These are phyloP conservation scores for Aphelocoma coerulescens DNA, from an alignment of 2,113 vertebrate species.

Conservation along the genomic window DNA sequence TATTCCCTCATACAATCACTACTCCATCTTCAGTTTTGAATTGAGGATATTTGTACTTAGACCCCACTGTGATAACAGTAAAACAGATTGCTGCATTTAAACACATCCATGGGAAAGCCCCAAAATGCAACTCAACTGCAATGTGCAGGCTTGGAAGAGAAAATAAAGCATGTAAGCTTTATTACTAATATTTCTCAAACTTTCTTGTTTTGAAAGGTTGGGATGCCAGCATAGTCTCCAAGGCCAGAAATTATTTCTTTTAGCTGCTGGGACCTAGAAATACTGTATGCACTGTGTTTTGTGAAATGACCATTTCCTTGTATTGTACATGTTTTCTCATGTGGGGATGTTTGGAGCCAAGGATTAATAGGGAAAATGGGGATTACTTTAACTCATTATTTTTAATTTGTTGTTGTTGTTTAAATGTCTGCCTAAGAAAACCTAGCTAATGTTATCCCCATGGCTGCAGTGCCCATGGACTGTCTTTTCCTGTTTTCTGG, in stretches of 20 bases:
- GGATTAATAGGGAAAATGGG: background rate
- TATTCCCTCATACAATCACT: background rate
- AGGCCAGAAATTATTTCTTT: background rate
- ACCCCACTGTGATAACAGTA: background rate
- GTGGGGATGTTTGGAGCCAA: background rate
- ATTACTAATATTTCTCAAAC: background rate
- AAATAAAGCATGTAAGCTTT: background rate
- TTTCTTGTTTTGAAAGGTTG: background rate
- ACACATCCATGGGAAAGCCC: background rate
- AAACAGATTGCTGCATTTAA: background rate
- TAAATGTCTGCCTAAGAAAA: background rate
- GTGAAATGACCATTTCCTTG: background rate
- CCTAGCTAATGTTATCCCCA: accelerated
- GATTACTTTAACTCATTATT: background rate
- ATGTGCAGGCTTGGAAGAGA: background rate
- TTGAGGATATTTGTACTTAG: background rate
- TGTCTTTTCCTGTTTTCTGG: background rate
- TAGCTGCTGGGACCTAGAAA: background rate
- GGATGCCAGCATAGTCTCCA: background rate
- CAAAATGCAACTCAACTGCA: background rate
- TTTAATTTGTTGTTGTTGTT: background rate
- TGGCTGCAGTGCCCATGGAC: background rate
- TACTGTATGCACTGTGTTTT: background rate
- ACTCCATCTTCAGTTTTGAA: background rate
- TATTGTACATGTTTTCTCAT: accelerated